Evolutionary conservation across 23 tunicate genomes (phyloP), one percentile per base, ranked within the genome.

Genomic region (Halocynthia roretzi): DNA sequence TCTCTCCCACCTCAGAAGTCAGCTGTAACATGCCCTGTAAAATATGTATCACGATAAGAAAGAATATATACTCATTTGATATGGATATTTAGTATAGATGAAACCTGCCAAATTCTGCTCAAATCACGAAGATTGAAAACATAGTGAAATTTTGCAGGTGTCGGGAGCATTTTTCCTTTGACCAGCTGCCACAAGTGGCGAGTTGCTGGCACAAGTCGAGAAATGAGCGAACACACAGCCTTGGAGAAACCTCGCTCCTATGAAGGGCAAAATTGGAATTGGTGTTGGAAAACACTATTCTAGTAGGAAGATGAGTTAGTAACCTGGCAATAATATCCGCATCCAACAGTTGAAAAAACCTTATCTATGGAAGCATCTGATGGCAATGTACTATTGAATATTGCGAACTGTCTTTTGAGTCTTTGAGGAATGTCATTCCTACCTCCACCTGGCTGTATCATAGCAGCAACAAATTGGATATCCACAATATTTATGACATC

Each of bases 131-230:
- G 77, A 56, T 93, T 93, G 62, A 93, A 93, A 48, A 93, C 84
- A 63, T 93, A 93, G 71, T 93, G 98, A 80, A 93, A 93, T 70
- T 93, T 93, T 5, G 93, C 98, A n/a, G 98, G 98, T n/a, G 98
- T 93, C 8, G 98, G 98, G n/a, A 93, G 77, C 94, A 93, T 88
- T 80, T 93, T 93, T 8, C 72, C 84, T 71, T 93, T 93, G 7
- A 81, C 84, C n/a, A 62, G 77, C 68, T 93, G 98, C 98, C 98
- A 93, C 62, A 93, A 56, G 54, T 76, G 53, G 23, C 98, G 76
- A 14, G 98, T 93, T 53, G 93, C 76, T 5, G 89, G 71, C 49
- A 93, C 93, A 48, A 93, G 61, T 8, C 15, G 55, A 5, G 80
- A 75, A 54, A 87, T 73, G 69, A 86, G 52, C 5, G 79, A 23